Evolutionary conservation across 2,113 vertebrate species (phyloP).

Genomic region (Mixornis gularis): DNA sequence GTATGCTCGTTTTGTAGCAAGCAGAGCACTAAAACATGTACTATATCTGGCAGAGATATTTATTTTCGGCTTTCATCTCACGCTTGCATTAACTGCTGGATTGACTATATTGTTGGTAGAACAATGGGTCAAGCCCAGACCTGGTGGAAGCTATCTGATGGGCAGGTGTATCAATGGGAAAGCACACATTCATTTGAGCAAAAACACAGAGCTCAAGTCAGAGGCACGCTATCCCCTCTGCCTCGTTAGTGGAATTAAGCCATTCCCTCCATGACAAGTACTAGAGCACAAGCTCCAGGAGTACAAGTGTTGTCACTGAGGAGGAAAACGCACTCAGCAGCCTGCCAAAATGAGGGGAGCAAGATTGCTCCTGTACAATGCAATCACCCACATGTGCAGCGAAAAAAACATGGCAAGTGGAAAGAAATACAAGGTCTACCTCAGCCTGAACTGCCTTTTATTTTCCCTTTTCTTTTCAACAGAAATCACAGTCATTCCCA

Average conservation of each 20-base stretch:
- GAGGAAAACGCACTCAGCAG: background rate
- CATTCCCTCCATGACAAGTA: rapidly evolving
- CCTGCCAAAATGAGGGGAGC: background rate
- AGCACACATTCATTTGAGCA: background rate
- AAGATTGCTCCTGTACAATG: rapidly evolving
- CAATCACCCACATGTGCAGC: background rate
- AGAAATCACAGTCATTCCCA: background rate
- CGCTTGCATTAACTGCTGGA: background rate
- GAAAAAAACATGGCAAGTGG: background rate
- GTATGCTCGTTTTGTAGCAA: background rate
- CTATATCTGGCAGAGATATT: background rate
- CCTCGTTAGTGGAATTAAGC: background rate
- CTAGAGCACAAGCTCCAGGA: background rate
- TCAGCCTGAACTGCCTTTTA: background rate
- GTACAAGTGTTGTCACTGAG: background rate
- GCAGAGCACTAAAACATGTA: background rate
- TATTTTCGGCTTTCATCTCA: conserved; percentile 31
- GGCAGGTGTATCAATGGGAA: background rate
- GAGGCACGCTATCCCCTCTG: background rate
- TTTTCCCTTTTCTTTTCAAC: background rate
- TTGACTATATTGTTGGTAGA: background rate
- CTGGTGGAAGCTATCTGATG: conserved; percentile 1
- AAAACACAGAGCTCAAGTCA: background rate
- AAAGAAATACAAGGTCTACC: background rate
- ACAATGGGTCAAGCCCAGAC: conserved; percentile 22